A percentile compares a stretch with the other conserved stretches of the same genome.
Evolutionary conservation across 2,888 invertebrate genomes (phyloP).

Genomic region (Meghimatium bilineatum): DNA sequence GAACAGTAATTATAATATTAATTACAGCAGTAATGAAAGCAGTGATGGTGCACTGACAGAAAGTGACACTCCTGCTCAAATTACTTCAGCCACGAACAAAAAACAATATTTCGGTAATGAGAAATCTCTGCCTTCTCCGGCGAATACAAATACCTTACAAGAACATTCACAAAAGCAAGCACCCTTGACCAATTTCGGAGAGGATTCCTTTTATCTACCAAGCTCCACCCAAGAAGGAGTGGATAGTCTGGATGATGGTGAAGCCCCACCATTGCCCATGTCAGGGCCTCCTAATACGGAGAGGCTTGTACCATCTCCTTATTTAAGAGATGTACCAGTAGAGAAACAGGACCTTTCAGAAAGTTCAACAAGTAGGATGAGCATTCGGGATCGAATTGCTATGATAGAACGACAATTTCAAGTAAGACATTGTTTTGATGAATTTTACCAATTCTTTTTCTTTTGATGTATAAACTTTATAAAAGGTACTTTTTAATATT

Average conservation of each 20-base stretch:
- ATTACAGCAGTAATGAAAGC: slow-evolving; percentile 37
- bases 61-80: not conserved
- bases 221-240: slow-evolving; percentile 52
- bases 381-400: slow-evolving; percentile 64
- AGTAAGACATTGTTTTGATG: slow-evolving; percentile 51
- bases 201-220: slow-evolving; percentile 56
- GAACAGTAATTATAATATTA: not conserved
- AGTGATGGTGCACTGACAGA: slow-evolving; percentile 32
- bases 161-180: slow-evolving; percentile 42
- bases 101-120: slow-evolving; percentile 48
- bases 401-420: slow-evolving; percentile 67
- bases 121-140: slow-evolving; percentile 47
- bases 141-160: slow-evolving; percentile 6
- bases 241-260: slow-evolving; percentile 51
- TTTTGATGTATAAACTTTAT: not conserved
- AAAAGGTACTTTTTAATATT: too few species aligned
- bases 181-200: slow-evolving; percentile 55
- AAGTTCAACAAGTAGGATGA: slow-evolving; percentile 48
- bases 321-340: slow-evolving; percentile 7
- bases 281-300: slow-evolving; percentile 30
- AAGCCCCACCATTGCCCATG: slow-evolving; percentile 50
- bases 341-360: slow-evolving; percentile 44
- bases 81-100: slow-evolving; percentile 42
- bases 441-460: not conserved
- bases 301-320: not conserved